Conservation (phyloP, 2,113 vertebrate species). For the Caretta caretta region DNA sequence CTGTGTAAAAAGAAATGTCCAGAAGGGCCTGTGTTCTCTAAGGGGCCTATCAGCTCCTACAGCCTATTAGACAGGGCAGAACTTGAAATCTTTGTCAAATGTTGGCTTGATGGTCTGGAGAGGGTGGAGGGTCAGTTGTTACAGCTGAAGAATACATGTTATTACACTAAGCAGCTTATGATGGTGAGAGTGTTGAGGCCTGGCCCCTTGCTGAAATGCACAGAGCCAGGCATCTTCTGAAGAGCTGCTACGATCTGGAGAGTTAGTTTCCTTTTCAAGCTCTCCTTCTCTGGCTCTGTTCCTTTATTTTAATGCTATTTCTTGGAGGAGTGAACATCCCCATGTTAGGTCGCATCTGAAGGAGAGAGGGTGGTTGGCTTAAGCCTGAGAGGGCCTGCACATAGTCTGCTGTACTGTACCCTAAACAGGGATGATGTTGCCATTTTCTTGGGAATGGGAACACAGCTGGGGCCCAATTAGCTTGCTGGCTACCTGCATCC, state of each 20-base stretch:
- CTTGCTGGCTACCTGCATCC: neutral
- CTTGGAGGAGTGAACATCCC: neutral
- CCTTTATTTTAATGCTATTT: accelerated
- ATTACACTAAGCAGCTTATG: slow-evolving; percentile 9
- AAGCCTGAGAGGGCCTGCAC: neutral
- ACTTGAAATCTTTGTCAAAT: neutral
- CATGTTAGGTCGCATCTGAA: accelerated
- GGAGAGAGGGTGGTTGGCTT: neutral
- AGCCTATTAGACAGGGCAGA: neutral
- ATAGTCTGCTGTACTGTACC: neutral
- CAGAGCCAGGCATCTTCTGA: slow-evolving; percentile 31
- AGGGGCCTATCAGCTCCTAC: neutral
- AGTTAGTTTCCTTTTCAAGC: slow-evolving; percentile 53
- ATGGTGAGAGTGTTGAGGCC: neutral
- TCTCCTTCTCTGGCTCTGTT: neutral
- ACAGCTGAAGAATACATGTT: neutral
- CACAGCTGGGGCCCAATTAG: neutral
- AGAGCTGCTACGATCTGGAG: slow-evolving; percentile 31
- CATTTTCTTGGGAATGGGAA: neutral
- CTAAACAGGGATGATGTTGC: accelerated
- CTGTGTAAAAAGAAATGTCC: neutral
- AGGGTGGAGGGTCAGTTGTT: neutral
- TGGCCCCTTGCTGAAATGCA: neutral
- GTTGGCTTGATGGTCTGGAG: neutral
- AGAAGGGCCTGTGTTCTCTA: neutral